phyloP scores from a whole-genome alignment of 2,797 vertebrate genomes.

The Psittacula derbiana region DNA sequence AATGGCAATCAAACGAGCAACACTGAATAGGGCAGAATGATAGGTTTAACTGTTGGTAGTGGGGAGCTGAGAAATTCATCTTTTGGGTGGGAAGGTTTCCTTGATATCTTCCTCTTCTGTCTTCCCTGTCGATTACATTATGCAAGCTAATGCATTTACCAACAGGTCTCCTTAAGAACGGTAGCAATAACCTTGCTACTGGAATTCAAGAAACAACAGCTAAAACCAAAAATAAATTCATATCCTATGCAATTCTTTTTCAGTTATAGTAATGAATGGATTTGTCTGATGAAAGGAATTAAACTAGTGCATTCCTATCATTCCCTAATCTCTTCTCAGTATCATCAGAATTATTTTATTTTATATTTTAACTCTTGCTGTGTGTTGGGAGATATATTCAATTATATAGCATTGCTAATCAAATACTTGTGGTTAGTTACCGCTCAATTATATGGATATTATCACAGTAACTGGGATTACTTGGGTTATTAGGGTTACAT shows the following conservation, averaged over 20 bases:
- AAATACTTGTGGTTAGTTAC: neutral
- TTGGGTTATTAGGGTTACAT: neutral
- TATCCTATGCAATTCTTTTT: neutral
- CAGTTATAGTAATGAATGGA: neutral
- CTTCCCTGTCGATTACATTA: accelerated
- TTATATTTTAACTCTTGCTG: neutral
- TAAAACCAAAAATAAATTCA: neutral
- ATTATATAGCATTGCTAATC: neutral
- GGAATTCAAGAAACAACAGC: neutral
- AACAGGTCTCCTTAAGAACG: neutral
- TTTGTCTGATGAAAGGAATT: neutral
- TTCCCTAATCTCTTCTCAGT: neutral
- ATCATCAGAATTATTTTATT: neutral
- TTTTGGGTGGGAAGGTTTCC: neutral
- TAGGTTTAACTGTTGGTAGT: neutral
- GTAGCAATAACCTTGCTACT: neutral
- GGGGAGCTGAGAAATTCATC: neutral
- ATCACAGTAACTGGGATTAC: neutral
- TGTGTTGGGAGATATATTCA: neutral
- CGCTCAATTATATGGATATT: neutral
- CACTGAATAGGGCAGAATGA: neutral
- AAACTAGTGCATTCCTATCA: neutral
- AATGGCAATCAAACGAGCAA: neutral
- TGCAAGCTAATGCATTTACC: neutral
- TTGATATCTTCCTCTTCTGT: neutral